Evolutionary conservation across 2,888 invertebrate species (phyloP).

Genomic region (Nemapogon koenigi): DNA sequence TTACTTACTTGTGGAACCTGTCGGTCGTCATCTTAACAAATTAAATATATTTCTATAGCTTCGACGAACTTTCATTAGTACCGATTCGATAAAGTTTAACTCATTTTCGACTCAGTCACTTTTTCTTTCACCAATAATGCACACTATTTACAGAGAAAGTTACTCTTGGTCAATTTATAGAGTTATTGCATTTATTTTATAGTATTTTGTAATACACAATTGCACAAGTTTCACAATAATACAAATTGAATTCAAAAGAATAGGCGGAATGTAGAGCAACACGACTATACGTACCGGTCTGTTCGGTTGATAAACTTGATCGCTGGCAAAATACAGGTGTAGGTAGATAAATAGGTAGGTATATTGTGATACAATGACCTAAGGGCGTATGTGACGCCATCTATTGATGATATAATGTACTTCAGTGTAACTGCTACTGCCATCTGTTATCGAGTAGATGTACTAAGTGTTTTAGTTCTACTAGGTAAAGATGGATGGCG

Average conservation of each 20-base stretch:
- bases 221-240: no score
- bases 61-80: background rate
- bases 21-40: conserved; percentile 60
- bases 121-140: conserved; percentile 3
- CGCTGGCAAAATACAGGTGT: no score
- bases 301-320: no score
- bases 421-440: background rate
- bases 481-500: background rate
- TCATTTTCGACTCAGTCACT: conserved; percentile 33
- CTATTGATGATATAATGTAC: conserved; percentile 14
- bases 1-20: conserved; percentile 69
- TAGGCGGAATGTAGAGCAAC: no score
- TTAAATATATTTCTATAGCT: background rate
- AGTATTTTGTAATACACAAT: no score
- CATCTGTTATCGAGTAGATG: background rate
- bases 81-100: conserved; percentile 28
- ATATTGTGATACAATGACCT: conserved; percentile 20
- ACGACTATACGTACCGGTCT: no score
- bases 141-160: no score
- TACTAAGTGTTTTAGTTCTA: background rate
- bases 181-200: no score
- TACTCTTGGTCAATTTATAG: no score
- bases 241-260: no score
- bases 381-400: conserved; percentile 16
- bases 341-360: no score